Percentiles rank a stretch among this genome's conserved stretches.
These are phyloP conservation scores for Cylloceria caligata DNA, from an alignment of 2,888 invertebrate genomes.

Conservation along the genomic window DNA sequence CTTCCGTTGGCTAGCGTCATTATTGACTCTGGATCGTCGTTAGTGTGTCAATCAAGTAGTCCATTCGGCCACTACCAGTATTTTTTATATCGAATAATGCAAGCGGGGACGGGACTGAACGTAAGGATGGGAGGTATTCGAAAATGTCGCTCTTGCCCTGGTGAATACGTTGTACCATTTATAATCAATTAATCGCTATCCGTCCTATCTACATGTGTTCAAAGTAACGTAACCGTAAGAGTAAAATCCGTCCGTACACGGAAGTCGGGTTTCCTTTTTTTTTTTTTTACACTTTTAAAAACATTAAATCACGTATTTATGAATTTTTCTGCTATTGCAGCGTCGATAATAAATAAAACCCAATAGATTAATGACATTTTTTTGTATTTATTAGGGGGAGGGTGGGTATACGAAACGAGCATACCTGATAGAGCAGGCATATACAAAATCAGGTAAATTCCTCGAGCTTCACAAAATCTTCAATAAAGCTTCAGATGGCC, in stretches of 20 bases:
- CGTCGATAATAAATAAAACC: constrained; percentile 63
- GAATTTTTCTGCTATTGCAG: constrained; percentile 64
- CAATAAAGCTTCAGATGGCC: constrained; percentile 95
- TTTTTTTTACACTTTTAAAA: constrained; percentile 54
- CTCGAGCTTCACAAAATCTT: constrained; percentile 73
- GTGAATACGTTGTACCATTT: constrained; percentile 24
- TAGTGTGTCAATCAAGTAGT: constrained; percentile 8
- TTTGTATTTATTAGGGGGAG: constrained; percentile 53
- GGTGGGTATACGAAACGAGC: constrained; percentile 6
- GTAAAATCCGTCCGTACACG: constrained; percentile 27
- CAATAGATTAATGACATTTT: constrained; percentile 47
- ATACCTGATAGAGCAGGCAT: neutral
- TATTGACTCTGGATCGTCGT: neutral
- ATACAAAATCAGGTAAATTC: constrained; percentile 55
- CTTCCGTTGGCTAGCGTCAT: constrained; percentile 11
- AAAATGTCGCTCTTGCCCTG: constrained; percentile 43
- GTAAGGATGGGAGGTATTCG: neutral
- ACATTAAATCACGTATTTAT: constrained; percentile 69
- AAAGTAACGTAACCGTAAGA: constrained; percentile 58
- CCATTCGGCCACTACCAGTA: constrained; percentile 18
- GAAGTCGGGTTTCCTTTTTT: constrained; percentile 25
- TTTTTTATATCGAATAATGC: constrained; percentile 19
- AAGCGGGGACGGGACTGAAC: constrained; percentile 5
- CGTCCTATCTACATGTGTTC: constrained; percentile 66
- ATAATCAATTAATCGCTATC: constrained; percentile 53